Conservation (phyloP, 2,888 invertebrate species). For the Cantharis nigra region DNA sequence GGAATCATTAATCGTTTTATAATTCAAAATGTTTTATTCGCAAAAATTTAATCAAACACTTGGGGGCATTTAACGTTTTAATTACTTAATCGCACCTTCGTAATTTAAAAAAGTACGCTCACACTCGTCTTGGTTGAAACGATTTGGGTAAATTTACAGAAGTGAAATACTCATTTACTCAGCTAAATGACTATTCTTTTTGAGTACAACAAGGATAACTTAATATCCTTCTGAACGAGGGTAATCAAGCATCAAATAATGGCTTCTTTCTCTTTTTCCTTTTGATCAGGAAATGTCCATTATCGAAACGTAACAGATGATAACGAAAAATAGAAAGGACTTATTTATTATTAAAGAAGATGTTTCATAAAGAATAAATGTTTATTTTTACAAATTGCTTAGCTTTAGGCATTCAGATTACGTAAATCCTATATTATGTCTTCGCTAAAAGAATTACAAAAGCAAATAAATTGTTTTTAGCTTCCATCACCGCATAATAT, state of each 20-base stretch:
- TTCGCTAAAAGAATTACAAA: background rate
- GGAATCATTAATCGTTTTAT: background rate
- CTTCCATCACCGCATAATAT: background rate
- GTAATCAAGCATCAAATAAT: conserved; percentile 44
- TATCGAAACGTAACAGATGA: conserved; percentile 41
- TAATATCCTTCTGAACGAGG: conserved; percentile 41
- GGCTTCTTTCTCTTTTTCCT: conserved; percentile 35
- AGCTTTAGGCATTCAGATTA: background rate
- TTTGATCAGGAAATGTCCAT: conserved; percentile 42
- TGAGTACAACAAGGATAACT: conserved; percentile 39
- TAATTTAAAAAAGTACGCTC: background rate
- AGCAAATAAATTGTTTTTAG: background rate
- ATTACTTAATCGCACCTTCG: background rate
- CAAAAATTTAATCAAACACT: background rate
- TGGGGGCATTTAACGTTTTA: background rate
- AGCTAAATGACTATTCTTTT: conserved; percentile 32
- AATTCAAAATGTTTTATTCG: background rate
- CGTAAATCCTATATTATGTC: background rate
- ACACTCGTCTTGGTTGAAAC: conserved; percentile 1
- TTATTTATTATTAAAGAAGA: conserved; percentile 30
- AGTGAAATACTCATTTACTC: conserved; percentile 29
- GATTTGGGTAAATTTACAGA: conserved; percentile 29
- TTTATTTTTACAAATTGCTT: conserved; percentile 14
- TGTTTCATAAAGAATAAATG: conserved; percentile 17
- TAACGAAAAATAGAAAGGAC: conserved; percentile 30